A percentile compares a stretch with the other conserved stretches of the same genome.
phyloP scores from a whole-genome alignment of 1,140 invertebrate species.

The Odontomachus brunneus region DNA sequence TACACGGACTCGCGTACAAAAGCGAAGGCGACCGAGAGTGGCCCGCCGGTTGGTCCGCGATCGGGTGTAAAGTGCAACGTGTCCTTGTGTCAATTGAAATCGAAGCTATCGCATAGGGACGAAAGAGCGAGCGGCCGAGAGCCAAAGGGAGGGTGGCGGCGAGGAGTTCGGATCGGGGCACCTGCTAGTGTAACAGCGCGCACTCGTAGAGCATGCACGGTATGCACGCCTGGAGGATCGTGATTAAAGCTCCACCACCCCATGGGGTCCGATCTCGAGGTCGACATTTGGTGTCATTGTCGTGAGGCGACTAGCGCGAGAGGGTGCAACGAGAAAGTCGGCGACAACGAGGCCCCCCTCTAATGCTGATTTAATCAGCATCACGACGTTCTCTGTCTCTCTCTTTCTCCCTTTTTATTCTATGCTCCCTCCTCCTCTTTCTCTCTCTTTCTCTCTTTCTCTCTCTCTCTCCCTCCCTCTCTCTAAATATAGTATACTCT shows the following conservation, averaged over 20 bases:
- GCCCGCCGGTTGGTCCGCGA: conserved; percentile 38
- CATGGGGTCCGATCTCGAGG: conserved; percentile 54
- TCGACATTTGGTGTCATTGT: conserved; percentile 83
- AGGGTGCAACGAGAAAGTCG: conserved; percentile 46
- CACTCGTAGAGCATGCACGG: conserved; percentile 22
- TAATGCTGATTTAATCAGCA: conserved; percentile 59
- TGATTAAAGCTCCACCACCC: conserved; percentile 77
- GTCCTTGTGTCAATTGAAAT: conserved; percentile 57
- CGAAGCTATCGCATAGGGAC: conserved; percentile 30
- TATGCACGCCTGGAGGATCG: conserved; percentile 54
- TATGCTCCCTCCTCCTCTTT: not conserved
- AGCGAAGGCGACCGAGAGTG: conserved; percentile 48
- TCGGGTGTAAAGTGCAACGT: conserved; percentile 62
- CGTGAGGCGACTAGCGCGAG: conserved; percentile 62
- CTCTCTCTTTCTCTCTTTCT: conserved; percentile 4
- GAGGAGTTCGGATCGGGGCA: conserved; percentile 27
- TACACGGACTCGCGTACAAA: conserved; percentile 43
- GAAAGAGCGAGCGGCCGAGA: not conserved
- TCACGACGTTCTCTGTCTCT: not conserved
- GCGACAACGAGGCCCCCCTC: conserved; percentile 37
- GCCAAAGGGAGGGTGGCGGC: not conserved
- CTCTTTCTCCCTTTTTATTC: not conserved
- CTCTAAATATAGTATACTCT: too few relatives aligned
- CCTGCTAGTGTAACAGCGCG: conserved; percentile 57
- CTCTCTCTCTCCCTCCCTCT: conserved; percentile 16